Evolutionary conservation across 2,888 invertebrate genomes (phyloP), one percentile per base, ranked within the genome.

Genomic region (Cryptosula pallasiana): DNA sequence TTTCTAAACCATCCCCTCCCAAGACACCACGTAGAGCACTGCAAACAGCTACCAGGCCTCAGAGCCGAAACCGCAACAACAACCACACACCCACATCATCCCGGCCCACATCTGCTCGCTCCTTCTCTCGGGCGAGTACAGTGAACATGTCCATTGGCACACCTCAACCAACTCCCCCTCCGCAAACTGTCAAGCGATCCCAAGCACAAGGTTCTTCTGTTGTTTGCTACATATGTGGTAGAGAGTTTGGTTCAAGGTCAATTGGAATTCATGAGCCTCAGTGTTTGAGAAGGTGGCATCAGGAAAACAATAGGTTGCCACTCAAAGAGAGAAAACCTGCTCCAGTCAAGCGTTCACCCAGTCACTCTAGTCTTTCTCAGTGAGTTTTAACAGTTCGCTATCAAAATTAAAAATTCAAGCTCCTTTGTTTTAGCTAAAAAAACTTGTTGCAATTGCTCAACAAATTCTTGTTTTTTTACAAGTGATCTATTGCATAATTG

Each of bases 211-310:
- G 83, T 1, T 81, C 81, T 13, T 82, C 84, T 16, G 81, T 86
- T 45, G 81, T 86, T 73, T 91, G 91, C 79, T 88, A 89, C 80
- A 88, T 89, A 76, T 91, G 91, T 78, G 89, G 89, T 0, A 85
- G 89, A 69, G 88, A 88, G 78, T 90, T 90, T 78, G 90, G 90
- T 35, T 86, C 87, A 0, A 87, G 87, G 77, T 89, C 89, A 69
- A 88, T 90, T 36, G 85, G 86, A 71, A 89, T 90, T 74, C 90
- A 91, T 81, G 89, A 90, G 79, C 89, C 89, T 0, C 89, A 90
- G 78, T 91, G 91, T 78, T 79, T 90, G 73, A 87, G 88, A 77
- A 89, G 89, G 77, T 89, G 89, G 89, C 86, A 88, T 54, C 78
- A 83, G 1, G 88, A 89, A 77, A 90, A 89, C 79, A 86, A 88